Base-by-base conservation (phyloP, 2,888 invertebrate species). In the Adelognathus sp. region DNA sequence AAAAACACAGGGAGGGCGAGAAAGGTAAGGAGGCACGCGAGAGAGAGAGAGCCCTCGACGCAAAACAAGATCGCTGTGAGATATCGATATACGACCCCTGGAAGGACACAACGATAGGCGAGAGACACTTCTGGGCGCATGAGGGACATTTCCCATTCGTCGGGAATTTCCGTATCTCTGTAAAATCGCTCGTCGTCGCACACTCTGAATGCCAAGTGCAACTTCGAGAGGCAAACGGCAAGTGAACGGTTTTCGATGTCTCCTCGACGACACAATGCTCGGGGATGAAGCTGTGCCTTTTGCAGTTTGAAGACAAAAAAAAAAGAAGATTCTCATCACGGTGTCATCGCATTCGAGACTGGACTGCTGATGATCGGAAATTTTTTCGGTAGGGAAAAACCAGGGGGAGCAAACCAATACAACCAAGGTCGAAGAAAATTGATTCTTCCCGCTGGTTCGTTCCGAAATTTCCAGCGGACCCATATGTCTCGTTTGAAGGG, bases 21-120 rank as follows among this genome's bases (percentile, higher is more conserved):
- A 21, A 16, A 24, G 36, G 24, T 9, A 31, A 16, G 54, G 33
- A 2, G 36, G 31, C 16, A 69, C 18, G 39, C 11, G 36, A 56
- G 66, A n/a, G n/a, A n/a, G 39, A 46, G n/a, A 46, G 16, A 29
- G 69, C 63, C 67, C 69, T 74, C 60, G 73, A 73, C 63, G 73
- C 41, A 63, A 73, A 78, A 78, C 78, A 64, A 78, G 78, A 78
- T 78, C 73, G 33, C 18, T 18, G 27, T 56, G 56, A 64, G 73
- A 78, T 64, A 69, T 6, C 18, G 46, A 46, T 46, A 21, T 46
- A 56, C 27, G 18, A 63, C 14, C 24, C 18, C 56, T 9, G n/a
- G 4, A 7, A 24, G 41, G 31, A 61, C 61, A 18, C 60, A 36
- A 67, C 36, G 61, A 33, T 50, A 64, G 50, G n/a, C 24, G 52